Base-by-base conservation (phyloP, 2,888 invertebrate species). In the Caenorhabditis japonica region DNA sequence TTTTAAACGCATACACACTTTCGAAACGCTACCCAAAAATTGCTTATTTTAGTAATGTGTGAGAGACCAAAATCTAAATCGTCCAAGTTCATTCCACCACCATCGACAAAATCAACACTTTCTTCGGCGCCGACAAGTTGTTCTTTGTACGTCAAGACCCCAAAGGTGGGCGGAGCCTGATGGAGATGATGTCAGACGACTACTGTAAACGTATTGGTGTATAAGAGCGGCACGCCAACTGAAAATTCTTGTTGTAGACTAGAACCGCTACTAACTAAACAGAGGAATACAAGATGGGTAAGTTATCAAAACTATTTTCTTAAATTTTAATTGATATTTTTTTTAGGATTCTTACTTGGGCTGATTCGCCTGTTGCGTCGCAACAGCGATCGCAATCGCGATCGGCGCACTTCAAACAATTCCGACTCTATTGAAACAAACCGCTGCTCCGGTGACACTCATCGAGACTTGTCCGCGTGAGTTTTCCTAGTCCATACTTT, bases 291-390 rank as follows among this genome's bases (percentile, higher is more conserved):
- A 55, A 55, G 38, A 64, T 64, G 62, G 62, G 62, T 64, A 39
- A 55, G 62, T 34, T 23, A 17, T 33, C 8, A n/a, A 21, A 23
- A 27, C 3, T 8, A 4, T 8, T 38, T 15, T 19, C 12, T 51
- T 13, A 3, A 7, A 12, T 49, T 19, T 8, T 2, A 34, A 15
- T 19, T 8, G 10, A 30, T 34, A 51, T 12, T 51, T 7, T 5
- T 61, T 55, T 8, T 30, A 56, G 64, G 64, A 56, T 64, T 64
- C 56, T 33, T 64, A 49, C 55, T 64, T 55, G 64, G 64, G 49
- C 33, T 64, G 25, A 12, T 64, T 56, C 64, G 49, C 15, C 21
- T 49, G 55, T 27, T 64, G 39, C 64, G 64, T 49, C 53, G 25
- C 12, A 33, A 49, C 25, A 47, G 68, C 44, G 33, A 41, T n/a